Evolutionary conservation across 2,797 vertebrate genomes (phyloP).

Genomic region (Amazona finschi): DNA sequence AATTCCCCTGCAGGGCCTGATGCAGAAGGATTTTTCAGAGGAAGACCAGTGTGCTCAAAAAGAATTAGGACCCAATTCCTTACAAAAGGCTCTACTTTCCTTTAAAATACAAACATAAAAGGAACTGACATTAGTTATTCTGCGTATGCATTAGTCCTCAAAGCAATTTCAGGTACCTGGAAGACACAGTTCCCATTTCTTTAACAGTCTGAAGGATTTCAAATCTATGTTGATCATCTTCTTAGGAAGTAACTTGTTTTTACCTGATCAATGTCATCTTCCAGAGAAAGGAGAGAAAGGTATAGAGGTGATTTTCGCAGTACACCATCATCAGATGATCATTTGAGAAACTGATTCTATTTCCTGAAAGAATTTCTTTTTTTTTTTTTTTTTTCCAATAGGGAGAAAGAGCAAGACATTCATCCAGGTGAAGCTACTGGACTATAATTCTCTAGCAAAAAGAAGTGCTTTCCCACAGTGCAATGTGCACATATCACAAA

Average conservation of each 20-base stretch:
- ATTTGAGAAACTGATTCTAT: background rate
- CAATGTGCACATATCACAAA: background rate
- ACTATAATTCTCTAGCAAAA: background rate
- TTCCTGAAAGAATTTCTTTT: background rate
- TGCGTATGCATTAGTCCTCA: background rate
- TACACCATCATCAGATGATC: background rate
- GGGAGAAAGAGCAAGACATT: background rate
- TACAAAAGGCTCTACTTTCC: background rate
- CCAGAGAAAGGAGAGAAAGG: background rate
- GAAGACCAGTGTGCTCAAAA: background rate
- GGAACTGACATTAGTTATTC: background rate
- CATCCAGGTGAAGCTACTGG: background rate
- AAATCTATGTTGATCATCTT: background rate
- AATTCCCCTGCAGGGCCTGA: background rate
- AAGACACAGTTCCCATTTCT: background rate
- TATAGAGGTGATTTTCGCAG: background rate
- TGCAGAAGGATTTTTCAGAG: background rate
- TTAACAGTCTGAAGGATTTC: background rate
- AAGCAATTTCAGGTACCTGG: background rate
- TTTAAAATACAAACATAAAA: background rate
- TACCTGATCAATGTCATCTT: background rate
- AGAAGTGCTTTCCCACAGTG: background rate
- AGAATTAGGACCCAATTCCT: background rate
- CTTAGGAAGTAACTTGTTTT: background rate
- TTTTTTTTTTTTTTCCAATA: background rate